Conservation (phyloP, 2,888 invertebrate species). For the Teinopalpus imperialis region DNA sequence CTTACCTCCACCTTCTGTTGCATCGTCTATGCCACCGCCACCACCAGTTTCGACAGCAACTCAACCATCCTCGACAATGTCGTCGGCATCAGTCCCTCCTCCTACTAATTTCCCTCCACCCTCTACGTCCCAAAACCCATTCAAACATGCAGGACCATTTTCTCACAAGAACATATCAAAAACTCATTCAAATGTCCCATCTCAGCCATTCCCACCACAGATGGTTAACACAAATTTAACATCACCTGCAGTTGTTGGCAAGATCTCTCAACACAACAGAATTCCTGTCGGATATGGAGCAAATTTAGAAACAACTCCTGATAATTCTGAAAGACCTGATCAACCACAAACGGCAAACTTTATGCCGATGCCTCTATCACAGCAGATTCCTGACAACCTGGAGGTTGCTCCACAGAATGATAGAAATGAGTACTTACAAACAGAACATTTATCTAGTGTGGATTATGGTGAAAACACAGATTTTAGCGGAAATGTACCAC, state of each 20-base stretch:
- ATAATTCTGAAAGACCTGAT: conserved; percentile 86
- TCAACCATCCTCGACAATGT: conserved; percentile 30
- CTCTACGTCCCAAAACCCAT: conserved; percentile 60
- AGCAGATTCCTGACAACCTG: conserved; percentile 75
- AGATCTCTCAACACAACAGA: conserved; percentile 56
- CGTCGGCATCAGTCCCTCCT: conserved; percentile 35
- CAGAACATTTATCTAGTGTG: conserved; percentile 86
- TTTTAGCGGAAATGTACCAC: conserved; percentile 78
- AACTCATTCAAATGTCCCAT: conserved; percentile 32
- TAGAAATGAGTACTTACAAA: conserved; percentile 89
- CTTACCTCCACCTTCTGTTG: conserved; percentile 5
- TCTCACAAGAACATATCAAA: conserved; percentile 69
- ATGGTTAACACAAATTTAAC: conserved; percentile 54
- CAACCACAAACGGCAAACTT: conserved; percentile 55
- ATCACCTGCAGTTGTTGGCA: conserved; percentile 59
- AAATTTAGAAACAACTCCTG: conserved; percentile 85
- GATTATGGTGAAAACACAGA: conserved; percentile 73
- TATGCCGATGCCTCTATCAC: conserved; percentile 45
- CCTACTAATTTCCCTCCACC: conserved; percentile 48
- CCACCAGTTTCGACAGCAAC: conserved; percentile 15
- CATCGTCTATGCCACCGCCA: conserved; percentile 24
- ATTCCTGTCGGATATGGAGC: conserved; percentile 71
- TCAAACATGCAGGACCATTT: conserved; percentile 68
- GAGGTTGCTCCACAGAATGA: conserved; percentile 86
- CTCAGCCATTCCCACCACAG: conserved; percentile 50